A percentile compares a stretch with the other conserved stretches of the same genome.
phyloP scores from a whole-genome alignment of 1,140 invertebrate species.

The Drosophila sproati region DNA sequence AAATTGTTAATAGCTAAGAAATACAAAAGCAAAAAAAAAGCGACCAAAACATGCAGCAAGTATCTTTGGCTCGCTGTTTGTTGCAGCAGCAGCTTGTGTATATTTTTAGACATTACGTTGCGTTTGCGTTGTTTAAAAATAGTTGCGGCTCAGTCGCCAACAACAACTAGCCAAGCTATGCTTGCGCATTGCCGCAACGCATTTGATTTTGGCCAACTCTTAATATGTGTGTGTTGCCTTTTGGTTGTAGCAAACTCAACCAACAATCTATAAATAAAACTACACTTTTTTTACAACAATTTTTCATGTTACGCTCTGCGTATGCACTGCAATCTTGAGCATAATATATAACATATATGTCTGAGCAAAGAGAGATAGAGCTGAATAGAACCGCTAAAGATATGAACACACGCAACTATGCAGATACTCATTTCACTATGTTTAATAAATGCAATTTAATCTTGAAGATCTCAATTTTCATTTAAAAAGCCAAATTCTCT shows the following conservation, averaged over 20 bases:
- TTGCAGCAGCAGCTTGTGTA: slow-evolving; percentile 24
- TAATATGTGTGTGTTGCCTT: slow-evolving; percentile 27
- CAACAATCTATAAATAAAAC: slow-evolving; percentile 34
- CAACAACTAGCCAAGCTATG: slow-evolving; percentile 2
- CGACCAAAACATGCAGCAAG: slow-evolving; percentile 36
- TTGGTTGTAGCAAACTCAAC: slow-evolving; percentile 7
- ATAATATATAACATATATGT: slow-evolving; percentile 25
- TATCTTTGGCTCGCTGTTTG: slow-evolving; percentile 37
- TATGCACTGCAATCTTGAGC: slow-evolving; percentile 12
- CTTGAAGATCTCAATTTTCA: no score
- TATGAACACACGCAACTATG: neutral
- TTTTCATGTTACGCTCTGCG: slow-evolving; percentile 32
- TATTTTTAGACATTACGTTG: slow-evolving; percentile 76
- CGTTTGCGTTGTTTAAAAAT: slow-evolving; percentile 69
- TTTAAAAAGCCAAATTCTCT: neutral
- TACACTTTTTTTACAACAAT: slow-evolving; percentile 30
- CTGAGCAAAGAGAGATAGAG: neutral
- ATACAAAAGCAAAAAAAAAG: slow-evolving; percentile 19
- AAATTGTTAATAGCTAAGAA: slow-evolving; percentile 29
- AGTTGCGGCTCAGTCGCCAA: slow-evolving; percentile 36
- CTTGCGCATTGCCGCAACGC: slow-evolving; percentile 30
- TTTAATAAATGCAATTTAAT: no score
- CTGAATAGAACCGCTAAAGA: neutral
- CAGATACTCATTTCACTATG: no score
- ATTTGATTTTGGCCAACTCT: slow-evolving; percentile 47